Base-by-base conservation (phyloP, 2,797 vertebrate genomes). In the Aeoliscus strigatus region DNA sequence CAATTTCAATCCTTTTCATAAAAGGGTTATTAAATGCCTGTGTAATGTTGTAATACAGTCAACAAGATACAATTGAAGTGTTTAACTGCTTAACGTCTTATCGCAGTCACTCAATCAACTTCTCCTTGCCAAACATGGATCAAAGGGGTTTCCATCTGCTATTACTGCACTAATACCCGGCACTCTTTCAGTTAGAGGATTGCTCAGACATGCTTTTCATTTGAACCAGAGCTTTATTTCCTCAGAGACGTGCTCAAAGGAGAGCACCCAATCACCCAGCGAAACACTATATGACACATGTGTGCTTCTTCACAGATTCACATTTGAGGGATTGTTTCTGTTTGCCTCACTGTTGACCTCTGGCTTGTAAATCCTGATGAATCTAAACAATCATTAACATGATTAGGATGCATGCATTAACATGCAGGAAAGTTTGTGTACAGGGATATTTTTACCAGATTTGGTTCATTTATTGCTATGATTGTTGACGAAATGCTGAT, bases 131-230 rank as follows among this genome's bases (percentile, higher is more conserved):
- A 57, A 53, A 47, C 1, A n/a, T 45, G 63, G 74, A 81, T 82
- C 72, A 83, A 76, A 79, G 50, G 9, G 27, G 39, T 54, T 62
- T 77, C 71, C 71, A 66, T 78, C 60, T 66, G 65, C 73, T 70
- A 61, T 73, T 73, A 70, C 75, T 38, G 38, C 54, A 69, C 39
- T 77, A 72, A 79, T 70, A 73, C 71, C 60, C 77, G 45, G 38
- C 54, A 39, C 58, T 63, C 73, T 49, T 67, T 66, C 67, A 62
- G 44, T 64, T 51, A 18, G 55, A 65, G 62, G 70, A 75, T 77
- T 82, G 80, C 60, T 66, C 29, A 52, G 44, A 74, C 55, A 49
- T 78, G 77, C 83, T 55, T 80, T 74, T 83, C 48, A 70, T 79
- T 66, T 51, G 57, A 59, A 45, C 57, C 9, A 41, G 55, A 56